These are phyloP conservation scores for Brachyalestes nurse DNA, from an alignment of 2,797 vertebrate species.

Conservation along the genomic window DNA sequence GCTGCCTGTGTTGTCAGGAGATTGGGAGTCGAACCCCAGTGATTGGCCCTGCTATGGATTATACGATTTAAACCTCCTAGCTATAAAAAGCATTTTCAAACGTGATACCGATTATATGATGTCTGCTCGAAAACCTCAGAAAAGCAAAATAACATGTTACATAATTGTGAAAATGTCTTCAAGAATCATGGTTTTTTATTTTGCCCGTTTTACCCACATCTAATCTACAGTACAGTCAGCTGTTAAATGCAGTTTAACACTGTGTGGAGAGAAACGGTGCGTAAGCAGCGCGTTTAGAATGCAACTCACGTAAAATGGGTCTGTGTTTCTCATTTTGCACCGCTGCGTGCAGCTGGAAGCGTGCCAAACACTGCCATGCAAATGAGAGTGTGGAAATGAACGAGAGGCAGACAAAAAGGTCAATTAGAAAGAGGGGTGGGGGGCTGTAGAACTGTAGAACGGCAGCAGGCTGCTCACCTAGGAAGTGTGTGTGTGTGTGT, in stretches of 20 bases:
- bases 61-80: neutral
- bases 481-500: conserved; percentile 4
- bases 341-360: conserved; percentile 86
- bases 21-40: neutral
- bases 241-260: conserved; percentile 38
- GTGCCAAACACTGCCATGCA: conserved; percentile 83
- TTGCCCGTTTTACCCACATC: neutral
- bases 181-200: neutral
- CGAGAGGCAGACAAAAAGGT: conserved; percentile 82
- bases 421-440: conserved; percentile 74
- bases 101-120: neutral
- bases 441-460: neutral
- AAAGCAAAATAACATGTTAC: neutral
- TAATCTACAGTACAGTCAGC: neutral
- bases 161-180: neutral
- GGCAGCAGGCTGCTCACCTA: conserved; percentile 8
- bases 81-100: neutral
- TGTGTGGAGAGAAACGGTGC: conserved; percentile 64
- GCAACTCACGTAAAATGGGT: conserved; percentile 90
- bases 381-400: conserved; percentile 84
- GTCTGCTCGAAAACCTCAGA: neutral
- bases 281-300: conserved; percentile 82
- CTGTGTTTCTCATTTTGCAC: conserved; percentile 87
- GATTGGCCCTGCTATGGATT: neutral
- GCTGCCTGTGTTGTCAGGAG: neutral